phyloP scores from a whole-genome alignment of 2,888 invertebrate species.

The Nemapogon koenigi region DNA sequence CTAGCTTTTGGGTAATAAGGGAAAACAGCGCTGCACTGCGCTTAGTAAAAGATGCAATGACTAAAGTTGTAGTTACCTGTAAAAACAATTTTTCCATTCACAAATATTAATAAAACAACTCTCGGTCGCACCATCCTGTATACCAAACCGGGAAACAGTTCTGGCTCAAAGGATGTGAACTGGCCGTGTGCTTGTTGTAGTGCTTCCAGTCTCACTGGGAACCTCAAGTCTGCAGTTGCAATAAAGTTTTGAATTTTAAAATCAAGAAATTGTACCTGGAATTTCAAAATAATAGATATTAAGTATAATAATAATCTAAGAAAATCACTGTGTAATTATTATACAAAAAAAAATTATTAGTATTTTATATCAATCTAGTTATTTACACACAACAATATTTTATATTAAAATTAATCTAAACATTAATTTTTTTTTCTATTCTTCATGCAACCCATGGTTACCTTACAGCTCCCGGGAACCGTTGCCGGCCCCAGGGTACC shows the following conservation, averaged over 20 bases:
- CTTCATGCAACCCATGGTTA: too few species aligned
- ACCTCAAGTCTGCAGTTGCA: slow-evolving; percentile 76
- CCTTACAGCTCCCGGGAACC: too few species aligned
- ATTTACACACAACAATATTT: too few species aligned
- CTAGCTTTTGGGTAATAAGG: neutral
- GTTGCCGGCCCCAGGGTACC: too few species aligned
- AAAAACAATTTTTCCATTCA: slow-evolving; percentile 98
- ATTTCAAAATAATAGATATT: too few species aligned
- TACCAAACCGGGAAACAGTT: slow-evolving; percentile 97
- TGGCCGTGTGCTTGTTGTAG: slow-evolving; percentile 77
- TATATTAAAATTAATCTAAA: too few species aligned
- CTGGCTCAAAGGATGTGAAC: slow-evolving; percentile 93
- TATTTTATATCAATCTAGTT: too few species aligned
- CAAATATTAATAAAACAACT: slow-evolving; percentile 96
- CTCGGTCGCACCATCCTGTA: slow-evolving; percentile 97
- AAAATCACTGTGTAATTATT: too few species aligned
- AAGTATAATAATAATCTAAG: too few species aligned
- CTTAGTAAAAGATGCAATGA: neutral
- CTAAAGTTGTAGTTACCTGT: slow-evolving; percentile 72
- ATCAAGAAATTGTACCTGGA: slow-evolving; percentile 74
- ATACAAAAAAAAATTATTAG: too few species aligned
- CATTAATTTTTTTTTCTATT: too few species aligned
- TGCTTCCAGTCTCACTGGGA: slow-evolving; percentile 76
- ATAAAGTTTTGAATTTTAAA: slow-evolving; percentile 83
- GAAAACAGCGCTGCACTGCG: slow-evolving; percentile 3